These are phyloP conservation scores for Arbacia lixula DNA, from an alignment of 53 echinoderm and acorn worm species.

Conservation along the genomic window DNA sequence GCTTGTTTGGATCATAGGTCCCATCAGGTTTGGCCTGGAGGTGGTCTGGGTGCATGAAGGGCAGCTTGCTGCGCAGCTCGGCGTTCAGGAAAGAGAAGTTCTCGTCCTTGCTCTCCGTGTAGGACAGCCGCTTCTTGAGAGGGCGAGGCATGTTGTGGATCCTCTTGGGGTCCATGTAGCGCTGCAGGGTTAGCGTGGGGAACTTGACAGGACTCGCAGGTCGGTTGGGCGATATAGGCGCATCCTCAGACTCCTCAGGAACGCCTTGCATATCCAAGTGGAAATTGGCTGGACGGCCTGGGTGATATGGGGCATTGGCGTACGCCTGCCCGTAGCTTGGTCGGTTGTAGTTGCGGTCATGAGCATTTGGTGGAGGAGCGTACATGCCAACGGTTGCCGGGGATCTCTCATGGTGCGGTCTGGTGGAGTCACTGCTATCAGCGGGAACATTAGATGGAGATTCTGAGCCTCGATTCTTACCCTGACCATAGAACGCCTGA, in stretches of 20 bases:
- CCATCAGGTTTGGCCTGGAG: slow-evolving; percentile 21
- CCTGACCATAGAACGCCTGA: slow-evolving; percentile 30
- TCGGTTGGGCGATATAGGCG: slow-evolving; percentile 72
- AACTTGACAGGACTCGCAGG: slow-evolving; percentile 84
- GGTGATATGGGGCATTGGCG: slow-evolving; percentile 29
- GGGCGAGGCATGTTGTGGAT: slow-evolving; percentile 97
- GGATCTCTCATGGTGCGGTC: slow-evolving; percentile 77
- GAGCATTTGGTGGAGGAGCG: slow-evolving; percentile 67
- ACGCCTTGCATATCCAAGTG: slow-evolving; percentile 45
- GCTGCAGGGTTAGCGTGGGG: slow-evolving; percentile 71
- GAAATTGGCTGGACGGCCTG: slow-evolving; percentile 48
- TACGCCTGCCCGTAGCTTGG: slow-evolving; percentile 65
- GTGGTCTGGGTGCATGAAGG: slow-evolving; percentile 34
- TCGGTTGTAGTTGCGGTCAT: slow-evolving; percentile 73
- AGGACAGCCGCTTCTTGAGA: slow-evolving; percentile 88
- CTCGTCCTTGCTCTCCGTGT: slow-evolving; percentile 91
- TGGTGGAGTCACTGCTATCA: slow-evolving; percentile 67
- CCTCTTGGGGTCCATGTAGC: slow-evolving; percentile 80
- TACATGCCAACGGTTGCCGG: slow-evolving; percentile 90
- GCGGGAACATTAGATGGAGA: slow-evolving; percentile 19
- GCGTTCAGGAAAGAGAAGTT: slow-evolving; percentile 81
- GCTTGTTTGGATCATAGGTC: slow-evolving; percentile 21
- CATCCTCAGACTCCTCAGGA: slow-evolving; percentile 67
- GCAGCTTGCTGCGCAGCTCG: slow-evolving; percentile 64
- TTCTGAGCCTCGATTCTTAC: slow-evolving; percentile 2